Evolutionary conservation across 2,797 vertebrate species (phyloP), one percentile per base, ranked within the genome.

Genomic region (Rhincodon typus): DNA sequence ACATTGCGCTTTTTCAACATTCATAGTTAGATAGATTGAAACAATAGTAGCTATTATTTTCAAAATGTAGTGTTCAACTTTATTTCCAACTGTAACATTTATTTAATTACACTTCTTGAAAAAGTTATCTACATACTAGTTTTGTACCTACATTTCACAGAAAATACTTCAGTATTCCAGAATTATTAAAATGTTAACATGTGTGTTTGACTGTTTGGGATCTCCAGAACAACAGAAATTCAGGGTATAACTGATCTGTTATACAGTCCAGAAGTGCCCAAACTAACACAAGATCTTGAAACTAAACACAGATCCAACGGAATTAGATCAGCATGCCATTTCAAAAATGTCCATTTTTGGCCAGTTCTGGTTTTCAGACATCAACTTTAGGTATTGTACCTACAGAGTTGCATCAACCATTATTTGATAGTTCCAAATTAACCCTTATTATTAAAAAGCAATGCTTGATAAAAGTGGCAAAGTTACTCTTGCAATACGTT

Each of bases 111-210:
- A 21, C 21, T 91, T 62, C 34, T 91, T 91, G 30, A 66, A 38
- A 91, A 91, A 15, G 38, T 91, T 34, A 66, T 38, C 62, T 93
- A n/a, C 66, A 93, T 42, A 38, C 46, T 46, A 46, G 21, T 46
- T 84, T 84, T 84, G 7, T 84, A 84, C 38, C 38, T 84, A 84
- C 19, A 46, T 46, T 46, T 46, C 34, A 67, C 82, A 84, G 21
- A 84, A 84, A 84, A 84, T 46, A 93, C 8, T 23, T 62, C 62
- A 13, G 23, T 67, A 91, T 69, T 42, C 19, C 90, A 69, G 69
- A 69, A 93, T 38, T 42, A 93, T 93, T 67, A 93, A 91, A 42
- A 93, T 69, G 12, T 93, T 38, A 93, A 67, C n/a, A n/a, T n/a
- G 34, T 93, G n/a, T 69, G n/a, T 23, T 69, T 67, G 62, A 69